Evolutionary conservation across 2,888 invertebrate species (phyloP).

Genomic region (Megamerina dolium): DNA sequence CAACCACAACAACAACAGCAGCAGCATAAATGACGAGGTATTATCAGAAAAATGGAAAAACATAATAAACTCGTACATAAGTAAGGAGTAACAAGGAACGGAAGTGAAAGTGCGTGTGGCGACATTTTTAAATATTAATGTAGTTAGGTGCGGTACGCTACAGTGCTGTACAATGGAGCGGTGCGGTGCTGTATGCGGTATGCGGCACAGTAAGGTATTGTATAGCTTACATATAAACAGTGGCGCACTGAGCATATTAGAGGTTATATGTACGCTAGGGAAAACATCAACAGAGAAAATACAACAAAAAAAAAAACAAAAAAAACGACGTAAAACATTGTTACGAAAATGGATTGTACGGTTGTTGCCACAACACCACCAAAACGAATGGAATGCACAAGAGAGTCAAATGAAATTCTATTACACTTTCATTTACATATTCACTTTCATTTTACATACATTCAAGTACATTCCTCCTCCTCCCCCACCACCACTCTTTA

Average conservation of each 20-base stretch:
- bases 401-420: no score
- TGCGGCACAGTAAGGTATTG: no score
- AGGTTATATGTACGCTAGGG: not conserved
- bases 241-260: not conserved
- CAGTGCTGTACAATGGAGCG: not conserved
- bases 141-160: not conserved
- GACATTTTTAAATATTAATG: constrained; percentile 11
- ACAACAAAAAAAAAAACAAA: no score
- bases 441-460: no score
- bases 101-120: constrained; percentile 3
- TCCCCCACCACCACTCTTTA: no score
- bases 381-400: no score
- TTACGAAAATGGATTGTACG: not conserved
- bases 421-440: no score
- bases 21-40: no score
- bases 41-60: not conserved
- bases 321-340: no score
- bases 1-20: not conserved
- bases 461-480: no score
- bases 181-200: not conserved
- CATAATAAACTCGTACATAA: not conserved
- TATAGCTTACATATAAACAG: no score
- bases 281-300: not conserved
- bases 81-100: not conserved
- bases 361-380: no score